A percentile compares a stretch with the other conserved stretches of the same genome.
These are phyloP conservation scores for Phymanthus crucifer DNA, from an alignment of 92 coral and sea anemone species.

Conservation along the genomic window DNA sequence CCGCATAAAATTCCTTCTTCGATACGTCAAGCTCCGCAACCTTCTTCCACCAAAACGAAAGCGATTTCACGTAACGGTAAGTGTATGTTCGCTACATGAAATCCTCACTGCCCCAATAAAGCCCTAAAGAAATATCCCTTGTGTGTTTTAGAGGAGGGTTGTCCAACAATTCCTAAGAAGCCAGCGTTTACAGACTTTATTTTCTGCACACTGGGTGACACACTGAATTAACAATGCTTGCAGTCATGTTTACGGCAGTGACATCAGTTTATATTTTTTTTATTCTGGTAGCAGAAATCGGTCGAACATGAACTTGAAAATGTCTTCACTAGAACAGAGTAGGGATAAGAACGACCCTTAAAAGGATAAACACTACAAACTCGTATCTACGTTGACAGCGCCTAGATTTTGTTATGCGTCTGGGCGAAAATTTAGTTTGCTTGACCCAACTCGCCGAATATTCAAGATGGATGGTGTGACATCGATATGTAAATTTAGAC, in stretches of 20 bases:
- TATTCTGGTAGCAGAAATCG: background rate
- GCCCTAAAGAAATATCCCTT: background rate
- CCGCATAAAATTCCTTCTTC: conserved; percentile 24
- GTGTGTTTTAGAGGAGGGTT: background rate
- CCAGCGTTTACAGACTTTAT: conserved; percentile 3
- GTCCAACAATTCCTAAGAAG: background rate
- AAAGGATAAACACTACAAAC: conserved; percentile 10
- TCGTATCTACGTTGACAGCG: conserved; percentile 16
- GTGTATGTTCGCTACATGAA: background rate
- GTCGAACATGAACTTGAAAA: background rate
- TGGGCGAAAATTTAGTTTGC: background rate
- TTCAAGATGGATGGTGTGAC: conserved; percentile 37
- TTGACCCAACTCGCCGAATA: conserved; percentile 12
- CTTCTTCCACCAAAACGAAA: conserved; percentile 14
- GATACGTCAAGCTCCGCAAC: conserved; percentile 31
- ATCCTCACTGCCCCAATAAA: background rate
- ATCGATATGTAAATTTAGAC: conserved; percentile 18
- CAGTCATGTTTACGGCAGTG: no score
- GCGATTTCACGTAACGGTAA: conserved; percentile 25
- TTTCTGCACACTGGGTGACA: conserved; percentile 31
- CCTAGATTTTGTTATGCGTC: conserved; percentile 16
- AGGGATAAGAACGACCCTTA: background rate
- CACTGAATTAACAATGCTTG: conserved; percentile 14
- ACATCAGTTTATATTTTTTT: conserved; percentile 4
- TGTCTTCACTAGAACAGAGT: background rate